phyloP scores from a whole-genome alignment of 1,140 invertebrate species.

The Pristionchus pacificus region DNA sequence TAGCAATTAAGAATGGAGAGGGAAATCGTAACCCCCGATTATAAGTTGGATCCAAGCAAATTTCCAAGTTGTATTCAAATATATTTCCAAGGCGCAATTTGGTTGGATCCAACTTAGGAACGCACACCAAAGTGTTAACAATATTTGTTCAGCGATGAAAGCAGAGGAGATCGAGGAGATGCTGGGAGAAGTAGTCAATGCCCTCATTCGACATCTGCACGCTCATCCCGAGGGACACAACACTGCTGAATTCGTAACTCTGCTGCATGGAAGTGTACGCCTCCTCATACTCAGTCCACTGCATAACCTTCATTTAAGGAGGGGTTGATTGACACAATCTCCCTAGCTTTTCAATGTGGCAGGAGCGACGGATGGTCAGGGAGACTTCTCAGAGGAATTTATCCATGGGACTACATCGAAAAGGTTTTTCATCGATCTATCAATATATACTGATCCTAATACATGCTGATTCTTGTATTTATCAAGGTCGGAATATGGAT shows the following conservation, averaged over 20 bases:
- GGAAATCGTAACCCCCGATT: too few species aligned
- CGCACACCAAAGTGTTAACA: too few species aligned
- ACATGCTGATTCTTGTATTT: too few species aligned
- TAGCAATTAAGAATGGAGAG: too few species aligned
- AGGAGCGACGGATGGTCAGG: conserved; percentile 73
- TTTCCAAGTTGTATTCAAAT: too few species aligned
- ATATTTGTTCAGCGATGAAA: conserved; percentile 44
- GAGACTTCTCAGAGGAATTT: conserved; percentile 86
- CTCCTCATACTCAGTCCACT: too few species aligned
- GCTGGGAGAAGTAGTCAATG: conserved; percentile 81
- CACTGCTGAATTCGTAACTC: not conserved
- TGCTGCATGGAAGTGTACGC: not conserved
- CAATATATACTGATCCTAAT: too few species aligned
- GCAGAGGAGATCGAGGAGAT: conserved; percentile 63
- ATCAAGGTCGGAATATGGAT: conserved; percentile 37
- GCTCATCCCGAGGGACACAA: conserved; percentile 67
- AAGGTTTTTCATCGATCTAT: too few species aligned
- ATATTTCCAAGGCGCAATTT: too few species aligned
- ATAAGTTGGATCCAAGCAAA: too few species aligned
- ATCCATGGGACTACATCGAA: conserved; percentile 97
- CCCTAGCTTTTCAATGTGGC: conserved; percentile 77
- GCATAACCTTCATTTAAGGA: too few species aligned
- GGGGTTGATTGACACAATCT: not conserved
- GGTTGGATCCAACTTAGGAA: too few species aligned
- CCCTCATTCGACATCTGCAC: conserved; percentile 92